These are phyloP conservation scores for Bubo scandiacus DNA, from an alignment of 2,113 vertebrate species.

Conservation along the genomic window DNA sequence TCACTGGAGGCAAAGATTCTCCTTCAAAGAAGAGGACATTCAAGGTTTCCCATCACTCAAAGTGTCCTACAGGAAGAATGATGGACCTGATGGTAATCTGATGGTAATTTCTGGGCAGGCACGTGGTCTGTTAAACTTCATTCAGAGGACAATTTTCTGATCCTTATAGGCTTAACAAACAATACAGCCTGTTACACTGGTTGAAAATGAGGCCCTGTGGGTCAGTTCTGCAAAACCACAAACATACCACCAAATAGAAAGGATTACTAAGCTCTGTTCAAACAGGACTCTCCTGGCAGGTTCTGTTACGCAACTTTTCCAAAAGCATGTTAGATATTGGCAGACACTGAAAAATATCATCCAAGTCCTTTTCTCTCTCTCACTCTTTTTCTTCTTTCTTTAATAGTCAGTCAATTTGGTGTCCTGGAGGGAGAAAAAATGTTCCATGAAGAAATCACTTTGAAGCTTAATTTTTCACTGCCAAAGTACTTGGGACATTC, in stretches of 20 bases:
- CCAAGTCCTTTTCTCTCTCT: slow-evolving; percentile 44
- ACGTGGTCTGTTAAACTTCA: neutral
- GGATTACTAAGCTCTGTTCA: slow-evolving; percentile 39
- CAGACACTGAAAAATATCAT: slow-evolving; percentile 33
- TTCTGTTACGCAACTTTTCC: slow-evolving; percentile 55
- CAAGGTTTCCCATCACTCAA: neutral
- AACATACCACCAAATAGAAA: slow-evolving; percentile 9
- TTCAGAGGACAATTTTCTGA: neutral
- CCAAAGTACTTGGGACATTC: slow-evolving; percentile 62
- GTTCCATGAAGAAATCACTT: slow-evolving; percentile 72
- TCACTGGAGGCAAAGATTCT: neutral
- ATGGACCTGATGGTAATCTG: neutral
- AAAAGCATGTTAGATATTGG: slow-evolving; percentile 57
- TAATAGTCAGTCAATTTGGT: slow-evolving; percentile 51
- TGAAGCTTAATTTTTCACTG: slow-evolving; percentile 65
- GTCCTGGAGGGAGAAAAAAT: slow-evolving; percentile 56
- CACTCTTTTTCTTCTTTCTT: slow-evolving; percentile 5
- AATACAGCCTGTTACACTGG: neutral
- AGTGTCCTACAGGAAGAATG: neutral
- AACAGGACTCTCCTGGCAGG: slow-evolving; percentile 8
- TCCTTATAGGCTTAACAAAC: neutral
- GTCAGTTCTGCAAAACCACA: slow-evolving; percentile 15
- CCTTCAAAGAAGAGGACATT: neutral
- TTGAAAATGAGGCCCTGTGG: neutral
- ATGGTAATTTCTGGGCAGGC: neutral